phyloP scores from a whole-genome alignment of 2,113 vertebrate genomes.

The Neodontobutis hainanensis region DNA sequence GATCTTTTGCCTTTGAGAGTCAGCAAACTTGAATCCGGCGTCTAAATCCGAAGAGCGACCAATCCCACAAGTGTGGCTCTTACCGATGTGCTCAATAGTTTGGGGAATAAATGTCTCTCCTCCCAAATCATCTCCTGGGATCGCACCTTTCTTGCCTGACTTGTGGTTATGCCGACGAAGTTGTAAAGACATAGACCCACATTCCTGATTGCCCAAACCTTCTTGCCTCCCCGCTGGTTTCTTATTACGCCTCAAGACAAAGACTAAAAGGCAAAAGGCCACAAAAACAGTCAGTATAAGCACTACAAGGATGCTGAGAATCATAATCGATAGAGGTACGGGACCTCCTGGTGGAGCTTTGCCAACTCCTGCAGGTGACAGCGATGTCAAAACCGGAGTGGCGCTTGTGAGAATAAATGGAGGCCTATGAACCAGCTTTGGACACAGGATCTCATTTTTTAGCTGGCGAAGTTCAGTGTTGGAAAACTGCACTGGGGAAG shows the following conservation, averaged over 20 bases:
- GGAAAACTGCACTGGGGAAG: slow-evolving; percentile 93
- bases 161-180: slow-evolving; percentile 90
- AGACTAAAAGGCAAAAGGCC: slow-evolving; percentile 96
- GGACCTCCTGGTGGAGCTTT: slow-evolving; percentile 92
- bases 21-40: slow-evolving; percentile 88
- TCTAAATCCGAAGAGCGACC: slow-evolving; percentile 85
- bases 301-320: slow-evolving; percentile 96
- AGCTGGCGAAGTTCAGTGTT: slow-evolving; percentile 92
- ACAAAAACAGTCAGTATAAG: slow-evolving; percentile 97
- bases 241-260: slow-evolving; percentile 94
- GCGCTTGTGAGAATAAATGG: slow-evolving; percentile 86
- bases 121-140: slow-evolving; percentile 82
- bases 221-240: slow-evolving; percentile 90
- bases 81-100: slow-evolving; percentile 97
- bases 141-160: slow-evolving; percentile 82
- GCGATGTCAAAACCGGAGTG: slow-evolving; percentile 81
- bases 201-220: slow-evolving; percentile 90
- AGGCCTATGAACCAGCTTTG: slow-evolving; percentile 91
- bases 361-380: slow-evolving; percentile 86
- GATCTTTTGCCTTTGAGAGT: slow-evolving; percentile 92
- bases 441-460: slow-evolving; percentile 96
- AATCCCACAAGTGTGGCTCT: slow-evolving; percentile 92
- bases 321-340: slow-evolving; percentile 95
- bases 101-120: slow-evolving; percentile 95
- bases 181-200: slow-evolving; percentile 91